Conservation (phyloP, 2,888 invertebrate species). For the Eupeodes latifasciatus region DNA sequence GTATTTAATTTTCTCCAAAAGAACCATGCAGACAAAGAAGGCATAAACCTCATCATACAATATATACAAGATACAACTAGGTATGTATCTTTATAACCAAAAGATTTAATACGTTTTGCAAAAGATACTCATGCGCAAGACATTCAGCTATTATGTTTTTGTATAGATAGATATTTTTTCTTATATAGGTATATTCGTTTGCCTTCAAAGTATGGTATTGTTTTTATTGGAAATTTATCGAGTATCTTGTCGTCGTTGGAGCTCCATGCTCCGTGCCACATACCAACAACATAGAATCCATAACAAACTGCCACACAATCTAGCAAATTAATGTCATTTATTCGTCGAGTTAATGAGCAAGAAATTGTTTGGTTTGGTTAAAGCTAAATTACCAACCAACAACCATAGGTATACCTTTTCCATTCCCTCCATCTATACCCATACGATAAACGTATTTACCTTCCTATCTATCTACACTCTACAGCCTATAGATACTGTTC, state of each 20-base stretch:
- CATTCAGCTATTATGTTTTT: not conserved
- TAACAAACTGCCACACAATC: slow-evolving; percentile 69
- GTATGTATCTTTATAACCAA: slow-evolving; percentile 1
- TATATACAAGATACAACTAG: not conserved
- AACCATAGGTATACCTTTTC: slow-evolving; percentile 34
- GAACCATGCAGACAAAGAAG: slow-evolving; percentile 57
- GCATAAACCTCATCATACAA: slow-evolving; percentile 26
- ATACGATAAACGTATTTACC: slow-evolving; percentile 1
- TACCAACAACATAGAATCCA: slow-evolving; percentile 64
- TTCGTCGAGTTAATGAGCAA: slow-evolving; percentile 76
- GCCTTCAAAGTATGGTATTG: slow-evolving; percentile 39
- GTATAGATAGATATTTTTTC: not conserved
- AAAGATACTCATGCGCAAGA: slow-evolving; percentile 74
- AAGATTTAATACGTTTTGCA: slow-evolving; percentile 27
- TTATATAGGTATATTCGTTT: slow-evolving; percentile 7
- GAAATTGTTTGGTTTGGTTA: slow-evolving; percentile 72
- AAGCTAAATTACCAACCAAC: slow-evolving; percentile 62
- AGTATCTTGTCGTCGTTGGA: slow-evolving; percentile 41
- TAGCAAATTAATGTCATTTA: slow-evolving; percentile 76
- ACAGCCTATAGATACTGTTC: slow-evolving; percentile 13
- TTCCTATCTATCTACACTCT: slow-evolving; percentile 13
- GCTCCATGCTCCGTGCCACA: slow-evolving; percentile 14
- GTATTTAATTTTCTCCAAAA: slow-evolving; percentile 71
- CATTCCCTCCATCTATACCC: too few species aligned
- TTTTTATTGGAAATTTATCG: slow-evolving; percentile 76